A percentile compares a stretch with the other conserved stretches of the same genome.
Evolutionary conservation across 37 sponge, comb jelly and placozoan genomes (phyloP).

Genomic region (Geodia barretti): DNA sequence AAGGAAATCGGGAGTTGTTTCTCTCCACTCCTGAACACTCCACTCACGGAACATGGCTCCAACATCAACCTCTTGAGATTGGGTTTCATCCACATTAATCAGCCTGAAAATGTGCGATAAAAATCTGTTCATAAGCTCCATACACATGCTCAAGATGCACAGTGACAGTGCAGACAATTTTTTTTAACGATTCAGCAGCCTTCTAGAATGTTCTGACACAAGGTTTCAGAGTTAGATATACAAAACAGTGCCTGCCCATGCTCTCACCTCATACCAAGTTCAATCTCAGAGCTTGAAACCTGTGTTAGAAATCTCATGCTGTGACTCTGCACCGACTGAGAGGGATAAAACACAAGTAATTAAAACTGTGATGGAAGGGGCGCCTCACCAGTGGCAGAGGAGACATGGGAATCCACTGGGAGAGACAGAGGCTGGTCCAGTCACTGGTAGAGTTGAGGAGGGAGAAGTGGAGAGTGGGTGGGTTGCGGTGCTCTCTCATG

Average conservation of each 20-base stretch:
- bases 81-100: neutral
- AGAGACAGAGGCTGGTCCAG: conserved; percentile 4
- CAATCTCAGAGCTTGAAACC: neutral
- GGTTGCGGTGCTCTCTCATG: neutral
- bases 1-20: neutral
- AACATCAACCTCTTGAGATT: neutral
- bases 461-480: conserved; percentile 17
- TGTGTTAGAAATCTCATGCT: neutral
- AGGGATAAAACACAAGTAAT: neutral
- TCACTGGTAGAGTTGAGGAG: conserved; percentile 11
- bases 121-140: too few relatives aligned
- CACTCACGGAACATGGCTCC: neutral
- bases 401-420: conserved; percentile 18
- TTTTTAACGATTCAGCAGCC: too few relatives aligned
- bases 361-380: neutral
- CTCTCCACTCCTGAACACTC: neutral
- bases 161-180: too few relatives aligned
- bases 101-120: neutral
- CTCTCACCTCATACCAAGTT: neutral
- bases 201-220: too few relatives aligned
- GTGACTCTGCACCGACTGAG: neutral
- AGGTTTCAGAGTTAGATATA: too few relatives aligned
- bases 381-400: neutral
- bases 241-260: too few relatives aligned
- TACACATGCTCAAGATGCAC: too few relatives aligned